Base-by-base conservation (phyloP, 1,140 invertebrate species). In the Homarus americanus region DNA sequence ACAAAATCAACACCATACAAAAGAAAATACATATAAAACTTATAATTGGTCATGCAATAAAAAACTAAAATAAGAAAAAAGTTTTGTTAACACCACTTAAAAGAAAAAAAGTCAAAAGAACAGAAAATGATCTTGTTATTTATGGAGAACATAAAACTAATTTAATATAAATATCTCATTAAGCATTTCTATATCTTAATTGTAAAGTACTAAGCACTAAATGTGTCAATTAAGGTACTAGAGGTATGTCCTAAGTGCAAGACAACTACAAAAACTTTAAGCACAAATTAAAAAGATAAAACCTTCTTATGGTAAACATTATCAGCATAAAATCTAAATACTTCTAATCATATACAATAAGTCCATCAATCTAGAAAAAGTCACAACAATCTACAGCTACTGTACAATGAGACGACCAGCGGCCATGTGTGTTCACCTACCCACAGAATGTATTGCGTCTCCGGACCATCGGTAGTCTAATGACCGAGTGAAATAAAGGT, bases 371-470 rank as follows among this genome's bases (percentile, higher is more conserved):
- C 53, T 58, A 58, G 53, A 58, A 58, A 20, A 15, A 15, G 5
- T 58, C 12, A n/a, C n/a, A 49, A 69, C 32, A 69, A 69, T 28
- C 28, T 69, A 32, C 63, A 69, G n/a, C 12, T 28, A 5, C 12
- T 69, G n/a, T 69, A 69, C 63, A 69, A 32, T 32, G 24, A 69
- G n/a, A 69, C 28, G 24, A 69, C n/a, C 5, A 69, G 17, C 2
- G 4, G 28, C n/a, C 17, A 69, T 32, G 28, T 0, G 24, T 69
- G 28, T 40, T 44, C 44, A 89, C 87, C 87, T 89, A 89, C 87
- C 87, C 87, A 82, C 79, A 40, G 20, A 83, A 73, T 36, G 87
- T 82, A 82, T 89, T 89, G 40, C 79, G 63, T 80, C 80, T 89
- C 87, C 34, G 73, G 40, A 82, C 34, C 36, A 63, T 53, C 75